A percentile compares a stretch with the other conserved stretches of the same genome.
These are phyloP conservation scores for Platyrinchus mystaceus DNA, from an alignment of 2,797 vertebrate genomes.

Conservation along the genomic window DNA sequence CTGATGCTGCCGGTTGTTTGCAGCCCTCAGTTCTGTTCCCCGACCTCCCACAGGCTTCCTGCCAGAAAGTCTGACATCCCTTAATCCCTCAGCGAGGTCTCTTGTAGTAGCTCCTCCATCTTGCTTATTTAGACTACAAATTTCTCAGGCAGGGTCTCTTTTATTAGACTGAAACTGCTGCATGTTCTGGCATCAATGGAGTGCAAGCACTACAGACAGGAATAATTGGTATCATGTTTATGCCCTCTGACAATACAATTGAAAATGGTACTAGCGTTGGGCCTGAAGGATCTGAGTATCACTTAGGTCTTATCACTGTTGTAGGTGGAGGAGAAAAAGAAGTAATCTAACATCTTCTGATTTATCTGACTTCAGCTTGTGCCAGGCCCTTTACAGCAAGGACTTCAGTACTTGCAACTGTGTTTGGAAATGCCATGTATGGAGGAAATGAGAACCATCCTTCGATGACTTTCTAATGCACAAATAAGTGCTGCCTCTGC, in stretches of 20 bases:
- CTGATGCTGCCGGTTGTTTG: background rate
- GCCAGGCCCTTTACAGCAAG: background rate
- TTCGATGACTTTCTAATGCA: background rate
- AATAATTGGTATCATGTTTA: background rate
- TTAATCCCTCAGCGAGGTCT: background rate
- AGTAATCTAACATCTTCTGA: background rate
- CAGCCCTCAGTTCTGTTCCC: background rate
- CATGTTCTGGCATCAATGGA: background rate
- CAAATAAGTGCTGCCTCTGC: background rate
- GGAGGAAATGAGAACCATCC: background rate
- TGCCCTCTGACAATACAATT: background rate
- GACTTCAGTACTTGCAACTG: background rate
- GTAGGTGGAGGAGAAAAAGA: background rate
- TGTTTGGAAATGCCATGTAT: background rate
- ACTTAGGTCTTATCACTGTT: background rate
- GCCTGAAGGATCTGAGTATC: background rate
- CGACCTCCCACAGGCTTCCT: slow-evolving; percentile 24
- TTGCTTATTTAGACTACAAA: slow-evolving; percentile 2
- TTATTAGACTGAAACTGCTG: background rate
- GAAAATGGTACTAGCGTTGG: background rate
- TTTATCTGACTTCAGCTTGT: background rate
- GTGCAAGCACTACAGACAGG: background rate
- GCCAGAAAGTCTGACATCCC: slow-evolving; percentile 37
- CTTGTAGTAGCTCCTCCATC: background rate
- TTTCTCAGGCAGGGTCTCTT: background rate